Evolutionary conservation across 2,888 invertebrate genomes (phyloP), one percentile per base, ranked within the genome.

Genomic region (Sclerodermus sp.): DNA sequence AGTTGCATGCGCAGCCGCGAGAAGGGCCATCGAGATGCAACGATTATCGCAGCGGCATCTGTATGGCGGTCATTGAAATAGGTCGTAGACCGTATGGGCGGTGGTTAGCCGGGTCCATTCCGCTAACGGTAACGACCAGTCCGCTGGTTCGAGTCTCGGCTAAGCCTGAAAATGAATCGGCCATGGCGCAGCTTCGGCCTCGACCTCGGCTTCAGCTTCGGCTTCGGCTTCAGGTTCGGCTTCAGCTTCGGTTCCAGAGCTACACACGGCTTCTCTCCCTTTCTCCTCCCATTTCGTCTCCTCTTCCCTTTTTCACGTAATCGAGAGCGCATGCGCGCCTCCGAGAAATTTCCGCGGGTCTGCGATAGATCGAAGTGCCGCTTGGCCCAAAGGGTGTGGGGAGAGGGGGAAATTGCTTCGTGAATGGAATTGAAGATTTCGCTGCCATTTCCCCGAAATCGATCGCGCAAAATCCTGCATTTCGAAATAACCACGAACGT

Each of bases 41-140:
- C 71, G 69, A 74, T 77, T 77, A 76, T 72, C 68, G 67, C 76
- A 77, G 78, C 78, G 78, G 65, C 78, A 78, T 78, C 78, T 78
- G 74, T 73, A 74, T 71, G 72, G 60, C 67, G 71, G 72, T 71
- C 74, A 76, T 76, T 68, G 78, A 77, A 78, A 78, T 77, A 75
- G 70, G 69, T 73, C 70, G 76, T 76, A 69, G 75, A 55, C 49
- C 41, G 51, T 46, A 61, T 58, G 43, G 58, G 43, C 57, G 57
- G 50, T 42, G 61, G 61, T 64, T 64, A 52, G 54, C 49, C 56
- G 54, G 66, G 70, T 67, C 73, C 74, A 76, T 77, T 77, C 77
- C 73, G 63, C 78, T 78, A 77, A 77, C 75, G 78, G 78, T 78
- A 78, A 78, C 76, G 77, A 74, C 71, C 71, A 46, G 57, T 53